Base-by-base conservation (phyloP, 1,140 invertebrate species). In the Oryzaephilus surinamensis region DNA sequence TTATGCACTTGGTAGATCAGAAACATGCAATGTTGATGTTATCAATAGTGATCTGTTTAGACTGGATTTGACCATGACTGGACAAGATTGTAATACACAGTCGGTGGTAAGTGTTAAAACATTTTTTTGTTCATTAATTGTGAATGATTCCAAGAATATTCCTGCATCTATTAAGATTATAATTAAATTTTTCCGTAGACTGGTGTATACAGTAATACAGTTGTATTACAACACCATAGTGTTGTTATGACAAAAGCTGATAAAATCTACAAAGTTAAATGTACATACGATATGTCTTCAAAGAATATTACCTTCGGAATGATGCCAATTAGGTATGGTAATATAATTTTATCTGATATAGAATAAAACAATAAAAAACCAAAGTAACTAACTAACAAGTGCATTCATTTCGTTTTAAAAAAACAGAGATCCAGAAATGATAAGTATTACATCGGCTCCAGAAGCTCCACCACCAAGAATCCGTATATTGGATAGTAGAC, bases 271-370 rank as follows among this genome's bases (percentile, higher is more conserved):
- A 93, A 93, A 66, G 86, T 95, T 20, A 90, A 93, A 56, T 95
- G 91, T 57, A 95, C 90, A 0, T 95, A 95, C 59, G 91, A 95
- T 63, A 94, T 94, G 80, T 88, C 87, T 33, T 91, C 89, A 1
- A 89, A 91, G 70, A 95, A 95, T 62, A 92, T 95, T 41, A 93
- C 90, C 6, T 95, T 94, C 66, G 90, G 90, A 66, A 93, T 94
- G 88, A 90, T 94, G 81, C 89, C 90, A 34, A 92, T 95, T 60
- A 81, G 83, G 78, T 83, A 63, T 27, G 40, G 21, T n/a, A 33
- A 39, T 5, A n/a, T n/a, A n/a, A n/a, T n/a, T n/a, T n/a, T n/a
- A n/a, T n/a, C n/a, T n/a, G n/a, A n/a, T n/a, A n/a, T n/a, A n/a
- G n/a, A n/a, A n/a, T n/a, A n/a, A n/a, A n/a, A n/a, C n/a, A n/a